Evolutionary conservation across 1,140 invertebrate species (phyloP), one percentile per base, ranked within the genome.

Genomic region (Laodelphax striatellus): DNA sequence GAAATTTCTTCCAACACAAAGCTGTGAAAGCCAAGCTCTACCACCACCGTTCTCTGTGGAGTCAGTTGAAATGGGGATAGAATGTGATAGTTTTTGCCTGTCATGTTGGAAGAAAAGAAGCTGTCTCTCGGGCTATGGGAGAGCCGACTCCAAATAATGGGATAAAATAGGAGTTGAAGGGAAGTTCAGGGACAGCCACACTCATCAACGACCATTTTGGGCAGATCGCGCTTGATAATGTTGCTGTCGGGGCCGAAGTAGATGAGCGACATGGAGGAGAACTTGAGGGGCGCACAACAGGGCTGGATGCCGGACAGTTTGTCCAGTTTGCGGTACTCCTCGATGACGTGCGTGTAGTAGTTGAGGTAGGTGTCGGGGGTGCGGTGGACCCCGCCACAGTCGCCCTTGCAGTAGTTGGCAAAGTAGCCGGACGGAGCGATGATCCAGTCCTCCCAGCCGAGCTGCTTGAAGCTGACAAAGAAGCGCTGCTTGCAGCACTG

Each of bases 361-460:
- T 85, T 91, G 70, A 85, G 80, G 77, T 87, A 92, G 41, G 87
- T 85, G 72, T 91, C 88, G 17, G 87, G 87, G 19, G 88, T 90
- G 55, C 88, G 80, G 67, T 83, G 80, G 4, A 79, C 75, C 28
- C 82, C 83, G 50, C 79, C 78, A 72, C 92, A 96, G 67, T 92
- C 88, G 52, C 92, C 92, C 66, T 86, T 82, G 73, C 93, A 96
- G 75, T 94, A 95, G 74, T 94, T 94, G n/a, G 92, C 92, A 73
- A 90, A 89, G 75, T 95, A 94, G 46, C 82, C 83, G 56, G 70
- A 71, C 5, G 92, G 92, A 41, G 90, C 90, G 62, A 95, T 93
- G 68, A 97, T 92, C 90, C 91, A 94, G 76, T 94, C 91, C 71
- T 94, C 90, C 92, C 92, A 96, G 58, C 91, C 91, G 14, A 96